A percentile compares a stretch with the other conserved stretches of the same genome.
Conservation (phyloP, 2,113 vertebrate genomes). For the Lethenteron camtschaticum region DNA sequence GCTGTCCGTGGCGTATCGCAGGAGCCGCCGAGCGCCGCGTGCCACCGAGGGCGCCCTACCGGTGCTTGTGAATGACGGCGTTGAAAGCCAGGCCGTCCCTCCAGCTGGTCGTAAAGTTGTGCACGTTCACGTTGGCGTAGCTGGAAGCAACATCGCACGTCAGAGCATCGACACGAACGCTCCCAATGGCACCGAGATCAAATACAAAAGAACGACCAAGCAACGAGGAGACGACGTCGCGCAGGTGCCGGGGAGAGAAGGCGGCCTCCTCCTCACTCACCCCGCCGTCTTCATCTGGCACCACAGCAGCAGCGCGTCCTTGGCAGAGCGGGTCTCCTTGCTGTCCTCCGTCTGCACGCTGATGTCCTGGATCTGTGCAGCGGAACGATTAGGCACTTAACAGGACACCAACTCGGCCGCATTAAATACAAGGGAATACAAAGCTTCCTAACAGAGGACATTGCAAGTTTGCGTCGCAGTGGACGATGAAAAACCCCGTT, state of each 20-base stretch:
- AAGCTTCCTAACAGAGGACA: not conserved
- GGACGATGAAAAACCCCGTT: not conserved
- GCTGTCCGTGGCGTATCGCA: too few relatives aligned
- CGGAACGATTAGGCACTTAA: not conserved
- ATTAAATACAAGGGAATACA: slow-evolving; percentile 3
- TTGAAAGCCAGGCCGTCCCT: slow-evolving; percentile 73
- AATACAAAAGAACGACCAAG: too few relatives aligned
- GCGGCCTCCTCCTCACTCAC: slow-evolving; percentile 20
- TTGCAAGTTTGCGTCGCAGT: not conserved
- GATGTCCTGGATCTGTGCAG: slow-evolving; percentile 64
- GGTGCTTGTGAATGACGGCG: slow-evolving; percentile 79
- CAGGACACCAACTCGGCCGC: too few relatives aligned
- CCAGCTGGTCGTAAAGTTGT: slow-evolving; percentile 91
- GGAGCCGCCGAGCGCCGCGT: too few relatives aligned
- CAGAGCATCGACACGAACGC: too few relatives aligned
- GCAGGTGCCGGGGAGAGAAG: too few relatives aligned
- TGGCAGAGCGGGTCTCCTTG: slow-evolving; percentile 76
- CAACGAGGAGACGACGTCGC: too few relatives aligned
- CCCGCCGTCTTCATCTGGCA: slow-evolving; percentile 92
- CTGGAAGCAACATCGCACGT: slow-evolving; percentile 15
- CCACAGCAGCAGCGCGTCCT: slow-evolving; percentile 73
- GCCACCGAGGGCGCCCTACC: slow-evolving; percentile 21
- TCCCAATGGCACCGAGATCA: too few relatives aligned
- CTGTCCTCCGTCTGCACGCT: slow-evolving; percentile 78
- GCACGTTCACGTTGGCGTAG: slow-evolving; percentile 71